Conservation (phyloP, 2,888 invertebrate genomes). For the Drosophila crucigera region DNA sequence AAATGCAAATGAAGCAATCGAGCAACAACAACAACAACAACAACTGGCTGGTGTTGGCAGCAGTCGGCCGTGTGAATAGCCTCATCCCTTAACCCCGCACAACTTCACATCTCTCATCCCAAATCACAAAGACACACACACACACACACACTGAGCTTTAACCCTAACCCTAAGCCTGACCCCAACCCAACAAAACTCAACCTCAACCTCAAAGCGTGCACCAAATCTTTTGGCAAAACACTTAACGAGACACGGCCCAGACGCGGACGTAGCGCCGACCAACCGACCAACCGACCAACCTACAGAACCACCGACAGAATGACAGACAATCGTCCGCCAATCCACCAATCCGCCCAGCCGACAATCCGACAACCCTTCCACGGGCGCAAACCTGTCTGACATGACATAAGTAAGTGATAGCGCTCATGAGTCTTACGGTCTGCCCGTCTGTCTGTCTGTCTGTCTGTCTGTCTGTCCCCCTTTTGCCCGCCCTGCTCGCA, state of each 20-base stretch:
- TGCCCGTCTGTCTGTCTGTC: conserved; percentile 4
- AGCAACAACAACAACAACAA: conserved; percentile 37
- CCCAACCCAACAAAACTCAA: conserved; percentile 16
- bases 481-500: conserved; percentile 21
- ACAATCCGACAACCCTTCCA: conserved; percentile 30
- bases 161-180: conserved; percentile 17
- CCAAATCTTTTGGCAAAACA: conserved; percentile 72
- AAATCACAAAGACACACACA: conserved; percentile 14
- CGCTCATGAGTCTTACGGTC: conserved; percentile 68
- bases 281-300: conserved; percentile 10
- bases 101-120: background rate
- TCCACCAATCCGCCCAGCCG: conserved; percentile 33
- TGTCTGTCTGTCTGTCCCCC: conserved; percentile 11
- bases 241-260: conserved; percentile 76
- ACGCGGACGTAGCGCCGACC: conserved; percentile 29
- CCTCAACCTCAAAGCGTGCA: conserved; percentile 45
- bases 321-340: conserved; percentile 9
- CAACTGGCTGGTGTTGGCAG: conserved; percentile 39
- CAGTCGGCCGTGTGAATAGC: conserved; percentile 50
- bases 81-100: conserved; percentile 46
- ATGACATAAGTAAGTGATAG: conserved; percentile 78
- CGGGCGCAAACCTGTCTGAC: conserved; percentile 68
- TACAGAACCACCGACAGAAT: background rate
- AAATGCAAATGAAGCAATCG: conserved; percentile 68
- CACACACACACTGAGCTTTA: background rate